Conservation (phyloP, 2,113 vertebrate species). For the Gasterosteus nipponicus region DNA sequence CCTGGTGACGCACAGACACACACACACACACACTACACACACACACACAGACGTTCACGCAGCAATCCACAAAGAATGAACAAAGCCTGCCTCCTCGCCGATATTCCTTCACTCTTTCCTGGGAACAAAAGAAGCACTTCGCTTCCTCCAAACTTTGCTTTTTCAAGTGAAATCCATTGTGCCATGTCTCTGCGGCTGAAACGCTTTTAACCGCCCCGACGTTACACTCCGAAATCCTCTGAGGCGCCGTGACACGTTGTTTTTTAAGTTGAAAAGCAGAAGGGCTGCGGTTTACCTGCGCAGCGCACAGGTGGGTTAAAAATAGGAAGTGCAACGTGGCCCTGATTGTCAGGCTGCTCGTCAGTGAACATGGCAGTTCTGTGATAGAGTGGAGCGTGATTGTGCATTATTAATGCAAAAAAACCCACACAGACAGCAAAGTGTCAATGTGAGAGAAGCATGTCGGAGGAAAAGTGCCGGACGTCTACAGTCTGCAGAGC, state of each 20-base stretch:
- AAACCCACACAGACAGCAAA: constrained; percentile 17
- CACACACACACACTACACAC: constrained; percentile 3
- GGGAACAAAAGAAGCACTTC: constrained; percentile 1
- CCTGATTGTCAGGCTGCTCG: constrained; percentile 32
- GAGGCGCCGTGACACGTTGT: constrained; percentile 19
- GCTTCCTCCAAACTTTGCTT: constrained; percentile 48
- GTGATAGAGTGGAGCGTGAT: constrained; percentile 34
- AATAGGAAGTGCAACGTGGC: constrained; percentile 18
- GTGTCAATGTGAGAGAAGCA: constrained; percentile 4
- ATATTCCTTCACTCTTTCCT: constrained; percentile 24
- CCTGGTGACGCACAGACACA: constrained; percentile 21
- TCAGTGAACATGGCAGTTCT: constrained; percentile 33
- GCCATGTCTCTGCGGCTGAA: constrained; percentile 30
- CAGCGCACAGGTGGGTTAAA: constrained; percentile 31
- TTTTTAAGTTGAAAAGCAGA: constrained; percentile 12
- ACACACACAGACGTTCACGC: constrained; percentile 1
- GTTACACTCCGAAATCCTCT: constrained; percentile 18
- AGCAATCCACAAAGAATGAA: constrained; percentile 1
- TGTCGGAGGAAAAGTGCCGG: not conserved
- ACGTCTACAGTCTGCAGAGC: not conserved
- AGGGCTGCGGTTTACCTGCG: constrained; percentile 6
- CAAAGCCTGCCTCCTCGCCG: not conserved
- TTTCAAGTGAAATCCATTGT: constrained; percentile 36
- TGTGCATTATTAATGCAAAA: constrained; percentile 62
- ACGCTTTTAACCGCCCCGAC: constrained; percentile 23